Evolutionary conservation across 2,113 vertebrate genomes (phyloP).

Genomic region (Gracilinanus agilis): DNA sequence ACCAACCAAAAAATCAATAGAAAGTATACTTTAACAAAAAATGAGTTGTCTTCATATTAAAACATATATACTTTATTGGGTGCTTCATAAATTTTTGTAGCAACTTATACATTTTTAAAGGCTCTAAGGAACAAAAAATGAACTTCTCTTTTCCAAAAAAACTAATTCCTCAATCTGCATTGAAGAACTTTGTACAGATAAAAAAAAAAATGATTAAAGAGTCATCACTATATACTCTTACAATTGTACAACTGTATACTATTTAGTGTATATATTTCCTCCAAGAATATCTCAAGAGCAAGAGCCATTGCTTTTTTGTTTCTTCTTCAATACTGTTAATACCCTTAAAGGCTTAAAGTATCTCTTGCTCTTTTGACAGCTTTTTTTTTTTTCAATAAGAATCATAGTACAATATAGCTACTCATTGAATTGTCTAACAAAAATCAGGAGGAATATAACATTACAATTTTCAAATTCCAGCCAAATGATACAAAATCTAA

Average conservation of each 20-base stretch:
- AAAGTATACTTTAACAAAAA: neutral
- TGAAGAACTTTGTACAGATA: neutral
- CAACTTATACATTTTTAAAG: neutral
- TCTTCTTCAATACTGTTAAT: neutral
- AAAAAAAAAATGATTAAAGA: neutral
- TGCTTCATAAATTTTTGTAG: neutral
- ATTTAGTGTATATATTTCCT: neutral
- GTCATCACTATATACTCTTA: neutral
- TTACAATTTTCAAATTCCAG: neutral
- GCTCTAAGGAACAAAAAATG: neutral
- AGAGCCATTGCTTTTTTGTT: neutral
- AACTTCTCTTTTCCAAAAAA: neutral
- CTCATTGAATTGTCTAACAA: constrained; percentile 1
- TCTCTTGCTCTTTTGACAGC: neutral
- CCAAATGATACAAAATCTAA: neutral
- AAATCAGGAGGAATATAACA: neutral
- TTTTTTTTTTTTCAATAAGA: neutral
- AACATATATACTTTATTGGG: neutral
- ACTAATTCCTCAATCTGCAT: neutral
- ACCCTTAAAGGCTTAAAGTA: neutral
- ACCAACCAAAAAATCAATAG: neutral
- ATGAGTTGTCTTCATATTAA: neutral
- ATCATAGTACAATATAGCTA: neutral
- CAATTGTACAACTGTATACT: neutral
- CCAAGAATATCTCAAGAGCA: neutral